Evolutionary conservation across 2,797 vertebrate genomes (phyloP).

Genomic region (Poeciliopsis presidionis): DNA sequence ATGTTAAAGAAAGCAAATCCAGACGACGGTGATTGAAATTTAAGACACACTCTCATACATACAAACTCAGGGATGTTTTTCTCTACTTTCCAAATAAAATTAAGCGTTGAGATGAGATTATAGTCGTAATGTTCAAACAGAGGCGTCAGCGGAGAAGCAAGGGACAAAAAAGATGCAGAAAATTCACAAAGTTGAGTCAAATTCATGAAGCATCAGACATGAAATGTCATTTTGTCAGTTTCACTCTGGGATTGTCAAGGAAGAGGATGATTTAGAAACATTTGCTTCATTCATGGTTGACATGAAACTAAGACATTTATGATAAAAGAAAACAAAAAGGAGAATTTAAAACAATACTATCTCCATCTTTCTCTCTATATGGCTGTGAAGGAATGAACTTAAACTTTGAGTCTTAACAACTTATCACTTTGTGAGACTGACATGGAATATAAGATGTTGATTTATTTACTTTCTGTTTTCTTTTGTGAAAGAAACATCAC

Average conservation of each 20-base stretch:
- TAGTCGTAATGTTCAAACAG: conserved; percentile 18
- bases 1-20: conserved; percentile 66
- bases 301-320: background rate
- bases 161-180: background rate
- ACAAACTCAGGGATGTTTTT: conserved; percentile 64
- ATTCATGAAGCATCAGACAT: background rate
- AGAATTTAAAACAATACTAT: background rate
- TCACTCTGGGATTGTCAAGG: background rate
- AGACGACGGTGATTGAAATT: conserved; percentile 73
- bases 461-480: background rate
- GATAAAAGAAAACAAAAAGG: background rate
- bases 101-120: conserved; percentile 41
- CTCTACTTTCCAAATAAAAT: conserved; percentile 65
- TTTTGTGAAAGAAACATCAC: background rate
- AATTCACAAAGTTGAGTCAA: background rate
- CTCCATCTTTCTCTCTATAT: background rate
- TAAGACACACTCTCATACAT: conserved; percentile 44
- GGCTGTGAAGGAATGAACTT: background rate
- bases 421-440: background rate
- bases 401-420: background rate
- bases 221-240: background rate
- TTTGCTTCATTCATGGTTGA: background rate
- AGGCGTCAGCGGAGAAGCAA: background rate
- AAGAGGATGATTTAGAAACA: background rate
- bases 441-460: background rate